A percentile compares a stretch with the other conserved stretches of the same genome.
phyloP scores from a whole-genome alignment of 2,797 vertebrate genomes.

The Malurus leucopterus region DNA sequence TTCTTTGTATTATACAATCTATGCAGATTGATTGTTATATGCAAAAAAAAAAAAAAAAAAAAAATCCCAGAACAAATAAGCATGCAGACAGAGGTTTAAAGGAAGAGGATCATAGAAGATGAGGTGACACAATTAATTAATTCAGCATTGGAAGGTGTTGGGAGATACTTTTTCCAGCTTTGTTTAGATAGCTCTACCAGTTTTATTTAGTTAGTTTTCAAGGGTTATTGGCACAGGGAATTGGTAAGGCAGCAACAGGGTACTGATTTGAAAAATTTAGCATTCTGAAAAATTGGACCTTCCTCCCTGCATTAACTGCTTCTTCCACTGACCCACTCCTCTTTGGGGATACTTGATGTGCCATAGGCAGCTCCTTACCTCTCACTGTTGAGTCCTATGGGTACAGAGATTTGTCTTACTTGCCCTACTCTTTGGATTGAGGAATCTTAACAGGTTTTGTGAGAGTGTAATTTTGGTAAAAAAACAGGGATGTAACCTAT shows the following conservation, averaged over 20 bases:
- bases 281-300: neutral
- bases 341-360: neutral
- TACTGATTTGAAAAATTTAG: neutral
- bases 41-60: neutral
- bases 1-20: neutral
- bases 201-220: neutral
- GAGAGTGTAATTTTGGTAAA: neutral
- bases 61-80: neutral
- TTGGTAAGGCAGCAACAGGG: neutral
- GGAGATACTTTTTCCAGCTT: neutral
- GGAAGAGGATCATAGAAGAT: neutral
- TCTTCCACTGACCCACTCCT: neutral
- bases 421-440: neutral
- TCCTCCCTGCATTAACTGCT: neutral
- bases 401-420: neutral
- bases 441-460: neutral
- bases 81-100: neutral
- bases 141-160: neutral
- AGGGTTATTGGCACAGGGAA: neutral
- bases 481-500: neutral
- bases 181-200: neutral
- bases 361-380: neutral
- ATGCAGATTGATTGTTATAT: neutral
- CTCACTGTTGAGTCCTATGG: neutral
- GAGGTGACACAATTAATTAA: neutral